These are phyloP conservation scores for Philypnodon macrostomus DNA, from an alignment of 2,797 vertebrate genomes.

Conservation along the genomic window DNA sequence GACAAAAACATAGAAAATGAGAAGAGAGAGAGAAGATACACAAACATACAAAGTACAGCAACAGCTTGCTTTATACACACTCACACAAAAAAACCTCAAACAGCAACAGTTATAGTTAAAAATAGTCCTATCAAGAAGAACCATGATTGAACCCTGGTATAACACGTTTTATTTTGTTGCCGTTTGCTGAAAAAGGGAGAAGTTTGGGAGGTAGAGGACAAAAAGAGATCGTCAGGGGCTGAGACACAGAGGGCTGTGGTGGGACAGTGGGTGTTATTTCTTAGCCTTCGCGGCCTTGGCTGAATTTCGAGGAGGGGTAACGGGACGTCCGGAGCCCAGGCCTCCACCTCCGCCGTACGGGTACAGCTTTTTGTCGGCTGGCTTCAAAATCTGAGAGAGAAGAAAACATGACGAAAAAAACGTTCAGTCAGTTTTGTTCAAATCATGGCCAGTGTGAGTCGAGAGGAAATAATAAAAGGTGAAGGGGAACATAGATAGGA, in stretches of 20 bases:
- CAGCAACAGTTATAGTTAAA: constrained; percentile 55
- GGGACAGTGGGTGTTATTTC: constrained; percentile 78
- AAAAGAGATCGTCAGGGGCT: constrained; percentile 12
- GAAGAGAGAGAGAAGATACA: constrained; percentile 28
- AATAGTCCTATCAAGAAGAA: constrained; percentile 45
- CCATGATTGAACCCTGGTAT: constrained; percentile 70
- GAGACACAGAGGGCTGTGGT: constrained; percentile 16
- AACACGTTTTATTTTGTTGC: constrained; percentile 73
- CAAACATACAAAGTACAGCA: constrained; percentile 51
- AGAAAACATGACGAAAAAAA: neutral
- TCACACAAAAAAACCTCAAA: constrained; percentile 33
- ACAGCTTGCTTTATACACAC: constrained; percentile 46
- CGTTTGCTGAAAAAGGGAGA: constrained; percentile 63
- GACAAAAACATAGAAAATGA: constrained; percentile 39
- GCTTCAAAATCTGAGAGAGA: constrained; percentile 78
- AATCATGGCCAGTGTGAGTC: too few relatives aligned
- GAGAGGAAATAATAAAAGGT: too few relatives aligned
- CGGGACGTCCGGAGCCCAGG: constrained; percentile 79
- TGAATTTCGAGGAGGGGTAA: constrained; percentile 82
- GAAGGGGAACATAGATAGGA: too few relatives aligned
- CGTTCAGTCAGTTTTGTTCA: constrained; percentile 10
- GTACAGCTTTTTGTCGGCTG: constrained; percentile 84
- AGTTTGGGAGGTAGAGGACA: constrained; percentile 59
- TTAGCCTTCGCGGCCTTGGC: constrained; percentile 82
- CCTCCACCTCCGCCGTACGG: constrained; percentile 77